Evolutionary conservation across 2,113 vertebrate species (phyloP), one percentile per base, ranked within the genome.

Genomic region (Pollachius pollachius): DNA sequence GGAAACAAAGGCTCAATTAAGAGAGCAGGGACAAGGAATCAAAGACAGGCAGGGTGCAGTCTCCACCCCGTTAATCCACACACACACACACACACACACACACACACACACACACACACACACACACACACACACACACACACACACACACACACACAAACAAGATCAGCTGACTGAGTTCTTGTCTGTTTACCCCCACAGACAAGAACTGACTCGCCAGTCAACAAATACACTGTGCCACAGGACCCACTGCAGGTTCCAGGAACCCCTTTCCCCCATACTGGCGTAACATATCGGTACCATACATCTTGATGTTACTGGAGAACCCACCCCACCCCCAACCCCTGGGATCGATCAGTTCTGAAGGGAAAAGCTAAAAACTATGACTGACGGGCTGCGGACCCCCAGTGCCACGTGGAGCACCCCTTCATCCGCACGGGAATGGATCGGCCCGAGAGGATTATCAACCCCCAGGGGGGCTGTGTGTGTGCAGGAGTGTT

Each of bases 11-110:
- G 41, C 8, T 48, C 5, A 48, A 48, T 48, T 27, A 27, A 58
- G 54, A 59, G 34, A 58, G 18, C 9, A 64, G 27, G n/a, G 30
- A n/a, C 11, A 12, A 13, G 37, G 16, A 65, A 23, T 6, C 5
- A 27, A 30, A 57, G 52, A 57, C 23, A 54, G 62, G 17, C 34
- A 30, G 21, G 52, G 62, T 67, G n/a, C 34, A 30, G 73, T 75
- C 64, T 52, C 62, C 72, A 72, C 79, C 70, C 58, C 79, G 73
- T 73, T 89, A 90, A 91, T 89, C 80, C 77, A 58, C 69, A 11
- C n/a, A 52, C 48, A 54, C 52, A 19, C 60, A 52, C 72, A 68
- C 21, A 63, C 65, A 63, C 65, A 25, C 23, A 62, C 6, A 19
- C 30, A 1, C 37, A 34, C 62, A 41, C 27, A 16, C 23, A 30